Evolutionary conservation across 2,888 invertebrate genomes (phyloP), one percentile per base, ranked within the genome.

Genomic region (Aplocera efformata): DNA sequence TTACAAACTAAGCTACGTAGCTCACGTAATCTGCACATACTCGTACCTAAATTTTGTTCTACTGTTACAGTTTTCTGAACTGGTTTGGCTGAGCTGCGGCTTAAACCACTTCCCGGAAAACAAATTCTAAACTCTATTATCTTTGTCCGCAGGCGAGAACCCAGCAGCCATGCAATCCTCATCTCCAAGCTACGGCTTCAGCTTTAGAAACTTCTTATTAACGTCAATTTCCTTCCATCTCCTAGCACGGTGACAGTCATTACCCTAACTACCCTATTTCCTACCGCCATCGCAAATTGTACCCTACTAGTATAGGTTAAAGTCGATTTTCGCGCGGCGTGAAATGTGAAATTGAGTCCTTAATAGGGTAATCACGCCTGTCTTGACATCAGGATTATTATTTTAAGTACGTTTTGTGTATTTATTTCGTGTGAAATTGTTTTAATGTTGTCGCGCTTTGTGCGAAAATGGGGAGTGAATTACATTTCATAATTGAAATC

Each of bases 121-220:
- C 8, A 6, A 29, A 13, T 8, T 21, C 8, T 37, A 39, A 38
- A 26, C 22, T 8, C 11, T 5, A 32, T 13, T 32, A 32, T 32
- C 56, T 67, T 69, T 67, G 69, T 79, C 40, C 73, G 32, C 90
- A 93, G 94, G 94, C 76, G 94, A 94, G 79, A 94, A 94, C 77
- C 94, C 94, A 42, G 94, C 94, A 10, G 94, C 94, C 6, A 94
- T 94, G 94, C 94, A 94, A 60, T 88, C 86, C 0, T 91, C 91
- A 57, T 91, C 91, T 40, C 78, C 85, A 1, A 85, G 79, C 26
- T 81, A 77, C 57, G 72, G 31, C 60, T 66, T 39, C 38, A 66
- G 62, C 45, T 57, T 74, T 44, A 66, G 66, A 38, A 60, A 58
- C 34, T 53, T 74, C 39, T 42, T 82, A 44, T 61, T 77, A 59